Percentiles rank a stretch among this genome's conserved stretches.
These are phyloP conservation scores for Eublepharis macularius DNA, from an alignment of 2,113 vertebrate species.

Conservation along the genomic window DNA sequence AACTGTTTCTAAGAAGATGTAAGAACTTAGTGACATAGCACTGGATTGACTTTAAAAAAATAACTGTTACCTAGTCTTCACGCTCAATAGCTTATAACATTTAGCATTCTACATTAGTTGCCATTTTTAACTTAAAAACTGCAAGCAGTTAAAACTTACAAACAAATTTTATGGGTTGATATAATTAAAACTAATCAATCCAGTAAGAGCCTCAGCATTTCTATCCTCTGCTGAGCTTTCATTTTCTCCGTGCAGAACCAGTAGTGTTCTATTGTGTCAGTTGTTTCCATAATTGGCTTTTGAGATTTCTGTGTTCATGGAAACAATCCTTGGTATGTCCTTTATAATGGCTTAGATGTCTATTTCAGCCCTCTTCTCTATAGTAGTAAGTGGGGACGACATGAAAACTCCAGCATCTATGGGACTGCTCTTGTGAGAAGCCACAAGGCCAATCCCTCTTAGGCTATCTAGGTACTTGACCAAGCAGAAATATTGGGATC, in stretches of 20 bases:
- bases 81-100: not conserved
- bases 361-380: not conserved
- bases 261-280: not conserved
- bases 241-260: not conserved
- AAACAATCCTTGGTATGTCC: not conserved
- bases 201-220: not conserved
- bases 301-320: not conserved
- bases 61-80: not conserved
- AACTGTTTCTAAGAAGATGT: not conserved
- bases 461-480: not conserved
- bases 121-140: not conserved
- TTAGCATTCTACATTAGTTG: not conserved
- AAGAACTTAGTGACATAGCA: not conserved
- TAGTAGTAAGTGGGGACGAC: not conserved
- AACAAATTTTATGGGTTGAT: not conserved
- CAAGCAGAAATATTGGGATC: not conserved
- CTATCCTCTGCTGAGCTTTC: not conserved
- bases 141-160: not conserved
- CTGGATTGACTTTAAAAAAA: not conserved
- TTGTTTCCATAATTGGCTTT: not conserved
- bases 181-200: not conserved
- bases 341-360: not conserved
- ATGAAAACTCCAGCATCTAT: not conserved
- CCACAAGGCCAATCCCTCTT: not conserved
- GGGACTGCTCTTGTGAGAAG: no score